Conservation (phyloP, 2,888 invertebrate genomes). For the Copidosoma aretas region DNA sequence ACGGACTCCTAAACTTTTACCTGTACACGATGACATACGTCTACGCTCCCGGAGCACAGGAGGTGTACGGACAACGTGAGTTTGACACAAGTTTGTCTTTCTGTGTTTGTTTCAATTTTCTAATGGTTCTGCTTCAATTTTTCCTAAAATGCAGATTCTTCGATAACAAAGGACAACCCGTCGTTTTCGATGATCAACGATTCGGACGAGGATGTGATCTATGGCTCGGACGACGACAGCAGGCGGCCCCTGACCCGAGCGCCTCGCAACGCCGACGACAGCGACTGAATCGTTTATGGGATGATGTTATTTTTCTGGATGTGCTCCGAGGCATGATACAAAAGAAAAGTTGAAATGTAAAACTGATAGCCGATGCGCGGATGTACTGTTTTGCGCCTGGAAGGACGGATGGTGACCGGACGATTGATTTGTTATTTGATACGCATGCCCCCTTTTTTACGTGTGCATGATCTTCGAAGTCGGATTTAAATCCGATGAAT, state of each 20-base stretch:
- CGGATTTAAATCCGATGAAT: background rate
- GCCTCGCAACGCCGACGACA: slow-evolving; percentile 73
- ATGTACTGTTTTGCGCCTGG: background rate
- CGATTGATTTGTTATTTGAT: slow-evolving; percentile 38
- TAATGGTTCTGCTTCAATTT: no score
- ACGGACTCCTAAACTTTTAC: slow-evolving; percentile 92
- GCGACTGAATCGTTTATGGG: slow-evolving; percentile 74
- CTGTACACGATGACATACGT: slow-evolving; percentile 93
- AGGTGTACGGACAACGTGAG: slow-evolving; percentile 78
- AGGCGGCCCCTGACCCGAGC: slow-evolving; percentile 79
- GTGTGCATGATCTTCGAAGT: slow-evolving; percentile 16
- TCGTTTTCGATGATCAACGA: slow-evolving; percentile 98
- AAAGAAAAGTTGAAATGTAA: no score
- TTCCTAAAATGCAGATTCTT: slow-evolving; percentile 75
- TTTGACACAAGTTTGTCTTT: slow-evolving; percentile 38
- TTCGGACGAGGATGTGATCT: slow-evolving; percentile 95
- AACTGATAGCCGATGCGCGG: slow-evolving; percentile 4
- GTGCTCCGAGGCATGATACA: no score
- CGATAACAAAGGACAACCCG: slow-evolving; percentile 95
- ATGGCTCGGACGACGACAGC: slow-evolving; percentile 90
- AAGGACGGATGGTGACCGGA: background rate
- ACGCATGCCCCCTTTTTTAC: slow-evolving; percentile 38
- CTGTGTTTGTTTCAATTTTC: no score
- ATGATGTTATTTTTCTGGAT: no score
- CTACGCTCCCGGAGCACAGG: slow-evolving; percentile 84